Evolutionary conservation across 2,113 vertebrate species (phyloP).

Genomic region (Crotalus tigris): DNA sequence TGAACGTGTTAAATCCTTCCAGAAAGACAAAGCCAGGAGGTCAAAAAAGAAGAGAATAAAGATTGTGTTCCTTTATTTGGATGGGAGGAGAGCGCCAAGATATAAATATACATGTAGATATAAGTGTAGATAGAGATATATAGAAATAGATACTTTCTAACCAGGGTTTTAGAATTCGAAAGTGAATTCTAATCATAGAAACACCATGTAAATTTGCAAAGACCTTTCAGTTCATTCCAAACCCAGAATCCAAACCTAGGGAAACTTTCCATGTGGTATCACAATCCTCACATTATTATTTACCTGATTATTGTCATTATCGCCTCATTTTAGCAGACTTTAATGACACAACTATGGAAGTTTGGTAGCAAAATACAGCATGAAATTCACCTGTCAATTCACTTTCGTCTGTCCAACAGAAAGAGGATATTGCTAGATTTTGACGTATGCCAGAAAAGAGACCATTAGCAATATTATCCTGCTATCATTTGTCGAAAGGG

Average conservation of each 20-base stretch:
- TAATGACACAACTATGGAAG: not conserved
- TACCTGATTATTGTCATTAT: not conserved
- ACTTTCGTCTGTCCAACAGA: not conserved
- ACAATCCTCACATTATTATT: not conserved
- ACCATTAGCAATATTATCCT: not conserved
- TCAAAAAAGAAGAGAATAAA: not conserved
- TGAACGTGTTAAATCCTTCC: not conserved
- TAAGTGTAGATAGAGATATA: too few species aligned
- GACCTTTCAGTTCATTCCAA: not conserved
- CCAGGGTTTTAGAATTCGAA: not conserved
- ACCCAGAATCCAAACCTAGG: not conserved
- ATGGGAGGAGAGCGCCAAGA: not conserved
- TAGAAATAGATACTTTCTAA: not conserved
- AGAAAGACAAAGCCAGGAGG: not conserved
- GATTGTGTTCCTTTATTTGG: not conserved
- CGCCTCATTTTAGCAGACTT: not conserved
- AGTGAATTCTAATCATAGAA: not conserved
- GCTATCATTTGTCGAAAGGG: not conserved
- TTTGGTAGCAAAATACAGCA: not conserved
- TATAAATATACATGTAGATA: too few species aligned
- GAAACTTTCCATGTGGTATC: not conserved
- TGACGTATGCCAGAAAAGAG: not conserved
- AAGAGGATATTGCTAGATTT: not conserved
- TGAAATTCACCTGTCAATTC: not conserved
- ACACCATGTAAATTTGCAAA: not conserved